These are phyloP conservation scores for Ivindomyrus marchei DNA, from an alignment of 2,113 vertebrate species.

Conservation along the genomic window DNA sequence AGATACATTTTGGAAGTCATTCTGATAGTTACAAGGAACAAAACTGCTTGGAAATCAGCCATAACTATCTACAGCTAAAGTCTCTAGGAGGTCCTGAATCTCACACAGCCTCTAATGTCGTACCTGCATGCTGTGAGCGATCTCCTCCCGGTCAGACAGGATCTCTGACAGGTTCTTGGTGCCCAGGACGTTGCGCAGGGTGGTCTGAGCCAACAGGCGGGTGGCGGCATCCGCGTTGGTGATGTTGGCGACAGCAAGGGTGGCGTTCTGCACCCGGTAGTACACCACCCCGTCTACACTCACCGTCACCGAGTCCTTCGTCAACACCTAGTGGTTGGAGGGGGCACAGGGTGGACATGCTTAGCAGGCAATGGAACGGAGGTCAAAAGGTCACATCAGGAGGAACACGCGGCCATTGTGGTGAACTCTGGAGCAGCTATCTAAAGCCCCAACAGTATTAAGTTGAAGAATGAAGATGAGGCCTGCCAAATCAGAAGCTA, in stretches of 20 bases:
- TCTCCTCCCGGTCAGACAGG: slow-evolving; percentile 90
- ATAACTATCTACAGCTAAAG: not conserved
- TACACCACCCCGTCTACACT: slow-evolving; percentile 93
- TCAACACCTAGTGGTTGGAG: slow-evolving; percentile 69
- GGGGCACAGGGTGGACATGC: not conserved
- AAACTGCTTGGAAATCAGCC: not conserved
- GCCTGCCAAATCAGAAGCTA: not conserved
- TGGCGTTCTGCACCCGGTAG: slow-evolving; percentile 89
- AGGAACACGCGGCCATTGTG: not conserved
- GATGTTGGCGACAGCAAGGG: slow-evolving; percentile 86
- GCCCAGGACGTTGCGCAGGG: slow-evolving; percentile 86
- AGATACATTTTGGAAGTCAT: not conserved
- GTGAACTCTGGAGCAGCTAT: not conserved
- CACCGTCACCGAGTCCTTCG: slow-evolving; percentile 89
- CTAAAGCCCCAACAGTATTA: not conserved
- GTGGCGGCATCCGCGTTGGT: slow-evolving; percentile 87
- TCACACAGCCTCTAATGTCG: not conserved
- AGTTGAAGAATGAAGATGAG: not conserved
- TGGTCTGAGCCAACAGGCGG: slow-evolving; percentile 86
- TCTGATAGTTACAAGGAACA: not conserved
- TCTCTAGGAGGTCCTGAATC: not conserved
- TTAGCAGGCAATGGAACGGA: not conserved
- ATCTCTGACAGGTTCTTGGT: slow-evolving; percentile 94
- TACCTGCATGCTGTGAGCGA: slow-evolving; percentile 95
- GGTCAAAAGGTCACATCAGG: not conserved